Evolutionary conservation across 2,888 invertebrate species (phyloP), one percentile per base, ranked within the genome.

Genomic region (Thumatha senex): DNA sequence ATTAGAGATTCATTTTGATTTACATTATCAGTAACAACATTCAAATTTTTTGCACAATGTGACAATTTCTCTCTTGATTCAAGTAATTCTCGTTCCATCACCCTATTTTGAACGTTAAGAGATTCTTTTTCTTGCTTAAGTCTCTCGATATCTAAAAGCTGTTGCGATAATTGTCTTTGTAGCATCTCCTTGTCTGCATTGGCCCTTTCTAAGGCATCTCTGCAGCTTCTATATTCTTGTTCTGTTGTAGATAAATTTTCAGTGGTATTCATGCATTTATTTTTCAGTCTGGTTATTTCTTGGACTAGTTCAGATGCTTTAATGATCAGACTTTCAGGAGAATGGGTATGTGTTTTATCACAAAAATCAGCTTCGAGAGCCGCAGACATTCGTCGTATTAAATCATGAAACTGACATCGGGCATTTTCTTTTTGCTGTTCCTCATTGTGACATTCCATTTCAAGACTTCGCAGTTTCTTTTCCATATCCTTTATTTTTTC

Each of bases 271-370:
- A 89, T 82, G 42, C 93, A 92, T 79, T 92, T 94, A 18, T 93
- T 93, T 64, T 95, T 93, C 10, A 95, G 82, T 48, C 95, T 91
- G 13, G 94, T 93, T 43, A 94, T 92, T 69, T 95, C 96, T 77
- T 96, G 95, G 15, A 96, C 95, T 13, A 96, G 86, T 81, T 96
- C 96, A 7, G 95, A 93, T 7, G 96, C 95, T 80, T 96, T 95
- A 50, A 95, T 94, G n/a, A 96, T 92, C 5, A 96, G 92, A 58
- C 94, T 93, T 72, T 96, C 96, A 0, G 95, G 93, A 0, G 95
- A 93, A 55, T 93, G 92, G 5, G 92, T 86, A 72, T 94, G 95
- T 0, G 92, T 83, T 35, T 92, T 89, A 54, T 96, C 96, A 69
- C 94, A 94, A 61, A 94, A 93, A 65, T 96, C 95, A 11, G 94